These are phyloP conservation scores for Sciurus vulgaris DNA, from an alignment of 2,797 vertebrate genomes.

Conservation along the genomic window DNA sequence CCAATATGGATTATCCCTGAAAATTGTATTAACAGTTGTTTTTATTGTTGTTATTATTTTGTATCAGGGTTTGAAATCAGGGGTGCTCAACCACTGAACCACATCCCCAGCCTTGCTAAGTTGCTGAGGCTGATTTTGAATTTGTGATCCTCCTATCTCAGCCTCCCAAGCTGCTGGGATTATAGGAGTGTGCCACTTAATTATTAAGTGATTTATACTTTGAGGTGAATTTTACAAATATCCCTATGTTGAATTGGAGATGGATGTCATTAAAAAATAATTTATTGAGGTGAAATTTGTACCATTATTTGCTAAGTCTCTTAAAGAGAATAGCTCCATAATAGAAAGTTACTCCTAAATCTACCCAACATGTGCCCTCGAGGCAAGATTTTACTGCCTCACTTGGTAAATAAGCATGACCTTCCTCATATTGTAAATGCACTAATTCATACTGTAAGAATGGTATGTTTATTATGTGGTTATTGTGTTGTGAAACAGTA, in stretches of 20 bases:
- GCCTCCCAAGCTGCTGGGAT: no score
- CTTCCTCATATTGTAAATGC: constrained; percentile 10
- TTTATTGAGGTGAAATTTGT: not conserved
- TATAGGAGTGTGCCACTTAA: no score
- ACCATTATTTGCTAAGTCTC: not conserved
- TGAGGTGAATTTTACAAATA: not conserved
- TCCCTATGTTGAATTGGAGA: not conserved
- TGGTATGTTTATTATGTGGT: constrained; percentile 11
- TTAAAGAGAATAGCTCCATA: not conserved
- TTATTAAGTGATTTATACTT: constrained; percentile 50
- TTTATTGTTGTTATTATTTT: not conserved
- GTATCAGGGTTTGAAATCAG: no score
- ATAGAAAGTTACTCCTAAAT: not conserved
- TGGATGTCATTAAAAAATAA: not conserved
- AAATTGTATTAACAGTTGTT: constrained; percentile 44
- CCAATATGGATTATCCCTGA: not conserved
- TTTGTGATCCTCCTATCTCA: no score
- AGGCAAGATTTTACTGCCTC: constrained; percentile 15
- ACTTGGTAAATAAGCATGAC: not conserved
- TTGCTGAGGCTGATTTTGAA: no score
- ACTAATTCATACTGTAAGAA: constrained; percentile 2
- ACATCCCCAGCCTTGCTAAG: no score
- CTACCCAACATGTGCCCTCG: constrained; percentile 8
- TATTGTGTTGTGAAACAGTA: constrained; percentile 22
- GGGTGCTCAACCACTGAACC: no score